Base-by-base conservation (phyloP, 2,113 vertebrate species). In the Rhinolophus sinicus region DNA sequence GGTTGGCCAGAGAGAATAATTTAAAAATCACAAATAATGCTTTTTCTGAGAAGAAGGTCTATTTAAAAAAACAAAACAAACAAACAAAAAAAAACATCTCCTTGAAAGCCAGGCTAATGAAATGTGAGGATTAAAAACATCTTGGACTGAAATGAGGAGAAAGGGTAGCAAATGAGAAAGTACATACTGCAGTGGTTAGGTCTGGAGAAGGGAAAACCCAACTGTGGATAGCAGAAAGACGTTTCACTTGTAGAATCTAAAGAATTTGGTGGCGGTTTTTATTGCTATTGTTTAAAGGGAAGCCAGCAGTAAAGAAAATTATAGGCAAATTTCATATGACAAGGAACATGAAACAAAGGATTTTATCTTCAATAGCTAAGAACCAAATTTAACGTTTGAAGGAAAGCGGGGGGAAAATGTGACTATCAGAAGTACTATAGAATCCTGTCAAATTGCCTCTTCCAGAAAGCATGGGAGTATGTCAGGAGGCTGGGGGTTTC, bases 351-450 rank as follows among this genome's bases (percentile, higher is more conserved):
- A 90, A 86, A 56, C 77, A 67, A 96, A 93, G n/a, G 35, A 88
- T 88, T 88, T 92, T 84, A 58, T 95, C 65, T 70, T 83, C 75
- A 88, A 85, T 54, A 94, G 82, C 44, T 52, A 93, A 94, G 69
- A 92, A 83, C n/a, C 64, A 35, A 62, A 72, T 82, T 90, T 93
- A 87, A 73, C 92, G 19, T 91, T 86, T 90, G 69, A 95, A 85
- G 64, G 40, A 78, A 82, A 73, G 16, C 52, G 26, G 19, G 19
- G n/a, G 11, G 2, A 19, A 33, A 8, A 44, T 54, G 14, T 38
- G 24, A 40, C 22, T n/a, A 2, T 69, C 44, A 26, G 44, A 82
- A 26, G 18, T 47, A 16, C 30, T 64, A 2, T 60, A 77, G 50
- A 77, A 58, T 54, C 33, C 21, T 60, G 38, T 58, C 38, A 89